A percentile compares a stretch with the other conserved stretches of the same genome.
Conservation (phyloP, 2,113 vertebrate species). For the Siphamia tubifer region DNA sequence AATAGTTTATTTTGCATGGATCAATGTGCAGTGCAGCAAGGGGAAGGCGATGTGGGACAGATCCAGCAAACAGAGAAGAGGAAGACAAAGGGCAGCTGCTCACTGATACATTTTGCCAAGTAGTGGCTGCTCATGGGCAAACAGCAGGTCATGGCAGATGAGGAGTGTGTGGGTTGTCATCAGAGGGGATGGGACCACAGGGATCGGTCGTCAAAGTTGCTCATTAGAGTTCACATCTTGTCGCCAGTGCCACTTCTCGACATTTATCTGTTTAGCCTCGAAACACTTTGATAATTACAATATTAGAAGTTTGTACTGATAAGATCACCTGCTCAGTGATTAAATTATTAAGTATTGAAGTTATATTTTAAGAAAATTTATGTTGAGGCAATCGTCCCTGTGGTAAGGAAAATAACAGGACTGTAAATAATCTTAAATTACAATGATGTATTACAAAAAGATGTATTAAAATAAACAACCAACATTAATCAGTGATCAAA, state of each 20-base stretch:
- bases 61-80: slow-evolving; percentile 13
- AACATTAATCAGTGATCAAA: too few species aligned
- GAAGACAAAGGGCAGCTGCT: slow-evolving; percentile 27
- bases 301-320: not conserved
- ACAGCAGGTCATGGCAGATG: slow-evolving; percentile 30
- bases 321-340: too few species aligned
- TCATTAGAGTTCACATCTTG: not conserved
- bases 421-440: too few species aligned
- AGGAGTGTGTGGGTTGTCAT: slow-evolving; percentile 4
- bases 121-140: slow-evolving; percentile 31
- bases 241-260: not conserved
- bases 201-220: not conserved
- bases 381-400: too few species aligned
- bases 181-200: not conserved
- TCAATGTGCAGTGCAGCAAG: slow-evolving; percentile 5
- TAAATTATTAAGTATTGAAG: too few species aligned
- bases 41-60: slow-evolving; percentile 5
- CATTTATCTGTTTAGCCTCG: not conserved
- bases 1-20: slow-evolving; percentile 36
- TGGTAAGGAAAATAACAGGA: too few species aligned
- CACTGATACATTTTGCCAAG: slow-evolving; percentile 22
- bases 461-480: too few species aligned
- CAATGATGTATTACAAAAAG: too few species aligned
- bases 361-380: too few species aligned
- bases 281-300: not conserved